Evolutionary conservation across 2,113 vertebrate genomes (phyloP).

Genomic region (Barbus barbus): DNA sequence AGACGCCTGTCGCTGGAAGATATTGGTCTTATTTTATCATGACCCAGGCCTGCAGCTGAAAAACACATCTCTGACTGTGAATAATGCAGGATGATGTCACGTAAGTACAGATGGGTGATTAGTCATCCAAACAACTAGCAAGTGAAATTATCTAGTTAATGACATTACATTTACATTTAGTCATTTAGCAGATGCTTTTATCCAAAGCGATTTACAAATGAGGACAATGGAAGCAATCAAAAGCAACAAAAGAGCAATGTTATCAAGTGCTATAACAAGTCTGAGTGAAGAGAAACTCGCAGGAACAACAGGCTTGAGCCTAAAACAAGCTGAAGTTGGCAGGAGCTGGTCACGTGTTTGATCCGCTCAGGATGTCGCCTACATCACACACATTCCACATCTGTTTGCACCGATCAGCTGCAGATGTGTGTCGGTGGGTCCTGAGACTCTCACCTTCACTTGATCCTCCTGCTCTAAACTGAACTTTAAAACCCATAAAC

Average conservation of each 20-base stretch:
- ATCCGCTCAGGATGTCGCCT: not conserved
- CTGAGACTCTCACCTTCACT: not conserved
- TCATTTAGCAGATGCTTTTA: too few relatives aligned
- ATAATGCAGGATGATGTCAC: not conserved
- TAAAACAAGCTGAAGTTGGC: not conserved
- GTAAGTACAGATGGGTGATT: not conserved
- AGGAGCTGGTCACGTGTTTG: not conserved
- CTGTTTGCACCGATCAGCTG: not conserved
- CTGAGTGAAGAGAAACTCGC: not conserved
- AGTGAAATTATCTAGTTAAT: not conserved
- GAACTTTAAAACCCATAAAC: not conserved
- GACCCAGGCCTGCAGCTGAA: not conserved
- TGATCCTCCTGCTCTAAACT: not conserved
- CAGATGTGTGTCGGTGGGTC: constrained; percentile 22
- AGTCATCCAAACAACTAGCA: not conserved
- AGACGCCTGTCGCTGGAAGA: too few relatives aligned
- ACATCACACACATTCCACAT: constrained; percentile 31
- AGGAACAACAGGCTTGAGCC: not conserved
- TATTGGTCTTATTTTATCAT: not conserved
- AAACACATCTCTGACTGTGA: not conserved
- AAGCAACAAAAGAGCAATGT: too few relatives aligned
- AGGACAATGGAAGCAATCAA: too few relatives aligned
- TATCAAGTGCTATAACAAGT: too few relatives aligned
- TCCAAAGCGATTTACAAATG: too few relatives aligned
- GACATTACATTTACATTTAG: too few relatives aligned